Percentiles rank a stretch among this genome's conserved stretches.
These are phyloP conservation scores for Troides helena DNA, from an alignment of 2,888 invertebrate genomes.

Conservation along the genomic window DNA sequence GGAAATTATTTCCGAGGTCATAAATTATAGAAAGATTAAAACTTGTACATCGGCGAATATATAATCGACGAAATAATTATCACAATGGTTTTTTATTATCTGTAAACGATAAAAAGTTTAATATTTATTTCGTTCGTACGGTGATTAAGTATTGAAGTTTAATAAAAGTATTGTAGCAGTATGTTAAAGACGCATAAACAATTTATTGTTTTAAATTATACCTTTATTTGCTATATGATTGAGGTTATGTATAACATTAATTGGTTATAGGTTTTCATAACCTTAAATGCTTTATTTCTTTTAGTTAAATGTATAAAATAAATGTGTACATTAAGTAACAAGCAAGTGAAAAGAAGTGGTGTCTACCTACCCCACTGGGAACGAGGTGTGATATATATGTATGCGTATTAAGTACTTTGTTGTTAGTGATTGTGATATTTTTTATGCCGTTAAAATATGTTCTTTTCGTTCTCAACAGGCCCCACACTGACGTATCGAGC, in stretches of 20 bases:
- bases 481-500: constrained; percentile 49
- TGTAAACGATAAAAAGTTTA: constrained; percentile 8
- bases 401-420: no score
- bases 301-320: no score
- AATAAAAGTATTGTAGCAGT: background rate
- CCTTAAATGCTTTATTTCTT: background rate
- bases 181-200: background rate
- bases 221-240: background rate
- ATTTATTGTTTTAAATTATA: background rate
- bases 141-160: background rate
- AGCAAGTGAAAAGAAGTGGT: no score
- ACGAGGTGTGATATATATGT: no score
- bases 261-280: background rate
- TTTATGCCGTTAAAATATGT: background rate
- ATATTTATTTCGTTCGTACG: background rate
- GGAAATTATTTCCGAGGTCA: constrained; percentile 9
- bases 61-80: background rate
- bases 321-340: no score
- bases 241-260: background rate
- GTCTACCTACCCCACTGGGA: no score
- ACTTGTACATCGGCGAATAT: constrained; percentile 5
- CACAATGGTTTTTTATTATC: constrained; percentile 9
- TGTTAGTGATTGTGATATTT: background rate
- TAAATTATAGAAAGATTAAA: constrained; percentile 12
- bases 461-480: constrained; percentile 44